A percentile compares a stretch with the other conserved stretches of the same genome.
phyloP scores from a whole-genome alignment of 2,888 invertebrate genomes.

The Adineta ricciae region DNA sequence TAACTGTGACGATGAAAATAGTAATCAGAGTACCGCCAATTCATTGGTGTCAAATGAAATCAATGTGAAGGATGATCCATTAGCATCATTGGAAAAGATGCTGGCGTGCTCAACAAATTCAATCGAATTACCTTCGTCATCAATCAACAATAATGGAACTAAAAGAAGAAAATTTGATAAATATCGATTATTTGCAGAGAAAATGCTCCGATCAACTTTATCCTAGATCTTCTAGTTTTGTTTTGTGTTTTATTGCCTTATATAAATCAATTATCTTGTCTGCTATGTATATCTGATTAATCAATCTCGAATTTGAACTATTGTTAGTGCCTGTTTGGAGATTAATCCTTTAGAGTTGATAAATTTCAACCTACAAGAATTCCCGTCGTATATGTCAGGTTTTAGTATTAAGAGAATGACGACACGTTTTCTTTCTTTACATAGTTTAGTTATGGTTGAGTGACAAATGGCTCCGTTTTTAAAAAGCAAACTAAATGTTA shows the following conservation, averaged over 20 bases:
- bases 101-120: background rate
- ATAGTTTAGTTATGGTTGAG: background rate
- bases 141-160: background rate
- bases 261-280: background rate
- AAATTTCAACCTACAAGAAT: too few relatives aligned
- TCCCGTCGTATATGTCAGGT: too few relatives aligned
- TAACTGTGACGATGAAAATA: background rate
- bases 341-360: too few relatives aligned
- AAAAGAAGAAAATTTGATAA: conserved; percentile 3
- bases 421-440: too few relatives aligned
- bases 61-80: background rate
- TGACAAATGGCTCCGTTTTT: background rate
- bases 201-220: background rate
- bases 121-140: background rate
- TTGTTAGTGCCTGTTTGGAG: too few relatives aligned
- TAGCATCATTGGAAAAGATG: conserved; percentile 3
- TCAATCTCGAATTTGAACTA: too few relatives aligned
- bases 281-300: background rate
- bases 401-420: too few relatives aligned
- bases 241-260: background rate
- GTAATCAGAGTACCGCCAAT: background rate
- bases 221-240: background rate
- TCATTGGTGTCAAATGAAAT: background rate
- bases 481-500: background rate
- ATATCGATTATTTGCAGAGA: conserved; percentile 6